Percentiles rank a stretch among this genome's conserved stretches.
phyloP scores from a whole-genome alignment of 2,888 invertebrate species.

The Lasioglossum marginatum region DNA sequence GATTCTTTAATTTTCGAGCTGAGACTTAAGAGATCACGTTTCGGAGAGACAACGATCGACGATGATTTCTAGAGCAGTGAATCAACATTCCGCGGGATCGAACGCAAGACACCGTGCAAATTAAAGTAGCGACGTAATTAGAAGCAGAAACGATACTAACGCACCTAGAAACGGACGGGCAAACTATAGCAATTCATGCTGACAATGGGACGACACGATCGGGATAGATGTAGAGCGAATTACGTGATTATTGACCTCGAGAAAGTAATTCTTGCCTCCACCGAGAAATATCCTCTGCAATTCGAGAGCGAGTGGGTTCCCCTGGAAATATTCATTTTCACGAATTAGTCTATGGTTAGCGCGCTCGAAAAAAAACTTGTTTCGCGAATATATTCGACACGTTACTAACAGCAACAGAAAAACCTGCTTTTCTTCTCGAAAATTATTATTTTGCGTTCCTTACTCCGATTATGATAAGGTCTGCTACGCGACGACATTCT shows the following conservation, averaged over 20 bases:
- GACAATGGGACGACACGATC: constrained; percentile 58
- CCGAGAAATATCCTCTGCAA: neutral
- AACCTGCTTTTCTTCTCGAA: neutral
- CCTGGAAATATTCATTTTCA: neutral
- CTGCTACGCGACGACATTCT: neutral
- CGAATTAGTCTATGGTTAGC: neutral
- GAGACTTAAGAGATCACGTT: neutral
- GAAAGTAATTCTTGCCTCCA: constrained; percentile 36
- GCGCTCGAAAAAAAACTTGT: neutral
- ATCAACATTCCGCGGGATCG: constrained; percentile 25
- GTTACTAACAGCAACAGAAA: neutral
- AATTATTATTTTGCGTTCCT: neutral
- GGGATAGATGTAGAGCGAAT: constrained; percentile 28
- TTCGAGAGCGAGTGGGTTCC: neutral
- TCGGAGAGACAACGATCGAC: constrained; percentile 40
- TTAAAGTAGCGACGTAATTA: constrained; percentile 61
- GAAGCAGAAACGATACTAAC: constrained; percentile 56
- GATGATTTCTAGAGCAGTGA: constrained; percentile 48
- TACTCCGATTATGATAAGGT: neutral
- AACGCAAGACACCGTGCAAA: constrained; percentile 54
- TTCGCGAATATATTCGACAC: neutral
- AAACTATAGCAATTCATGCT: constrained; percentile 40
- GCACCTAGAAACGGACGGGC: constrained; percentile 47
- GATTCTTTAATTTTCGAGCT: too few relatives aligned
- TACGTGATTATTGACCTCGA: constrained; percentile 37